Base-by-base conservation (phyloP, 2,113 vertebrate genomes). In the Psophia crepitans region DNA sequence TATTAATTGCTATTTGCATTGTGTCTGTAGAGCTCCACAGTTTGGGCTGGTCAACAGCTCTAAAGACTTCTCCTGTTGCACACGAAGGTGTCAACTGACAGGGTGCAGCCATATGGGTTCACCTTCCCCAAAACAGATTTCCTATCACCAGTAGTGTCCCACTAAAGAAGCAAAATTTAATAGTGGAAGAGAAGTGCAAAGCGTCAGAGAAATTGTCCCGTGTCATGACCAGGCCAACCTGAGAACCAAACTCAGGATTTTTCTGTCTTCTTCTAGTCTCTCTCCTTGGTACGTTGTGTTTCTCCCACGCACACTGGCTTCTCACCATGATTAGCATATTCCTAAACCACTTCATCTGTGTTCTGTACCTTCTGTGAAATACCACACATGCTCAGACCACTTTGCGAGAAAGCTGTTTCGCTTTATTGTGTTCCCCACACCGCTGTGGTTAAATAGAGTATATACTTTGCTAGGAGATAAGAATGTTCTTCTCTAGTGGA, bases 141-240 rank as follows among this genome's bases (percentile, higher is more conserved):
- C 35, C 32, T 3, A 5, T 12, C 14, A 27, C 26, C 35, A 32
- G 10, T 2, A 1, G 4, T 8, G 27, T 53, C 60, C 18, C 41
- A 14, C 11, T 44, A 26, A 39, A 28, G 3, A 30, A 39, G n/a
- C 11, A 18, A 28, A n/a, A 76, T 30, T 56, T 14, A 56, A 12
- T 3, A 63, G 30, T 15, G 22, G 28, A 35, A 33, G 27, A n/a
- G 39, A 75, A 27, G 12, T 10, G 15, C 39, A 6, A 46, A 46
- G 53, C 41, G 12, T 49, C 28, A 5, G 33, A 60, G 58, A 18
- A 11, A 2, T 69, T 57, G 22, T 57, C 28, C n/a, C 19, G 5
- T 5, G n/a, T 71, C 21, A 6, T 3, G 1, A 27, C 16, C n/a
- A 73, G 46, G 7, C 7, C 35, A 3, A 14, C 6, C 32, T 13